These are phyloP conservation scores for Synergus gifuensis DNA, from an alignment of 2,888 invertebrate genomes.

Conservation along the genomic window DNA sequence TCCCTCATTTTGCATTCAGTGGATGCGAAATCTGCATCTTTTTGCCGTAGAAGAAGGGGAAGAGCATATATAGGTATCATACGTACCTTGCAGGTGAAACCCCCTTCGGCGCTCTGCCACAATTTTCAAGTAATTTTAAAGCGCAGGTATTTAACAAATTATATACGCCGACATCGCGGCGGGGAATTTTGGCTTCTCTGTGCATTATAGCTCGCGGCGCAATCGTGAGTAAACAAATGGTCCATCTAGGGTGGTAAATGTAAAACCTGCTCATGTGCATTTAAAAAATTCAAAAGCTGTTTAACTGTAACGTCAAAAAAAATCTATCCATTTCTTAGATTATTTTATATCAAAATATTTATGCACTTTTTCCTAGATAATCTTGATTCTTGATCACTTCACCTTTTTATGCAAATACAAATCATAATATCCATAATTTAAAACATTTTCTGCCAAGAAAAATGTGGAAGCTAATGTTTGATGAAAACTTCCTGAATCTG, in stretches of 20 bases:
- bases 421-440: not conserved
- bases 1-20: conserved; percentile 57
- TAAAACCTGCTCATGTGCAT: not conserved
- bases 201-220: not conserved
- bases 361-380: too few species aligned
- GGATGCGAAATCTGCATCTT: conserved; percentile 57
- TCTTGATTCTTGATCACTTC: too few species aligned
- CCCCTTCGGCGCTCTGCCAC: conserved; percentile 52
- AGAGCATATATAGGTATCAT: not conserved
- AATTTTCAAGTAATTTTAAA: conserved; percentile 58
- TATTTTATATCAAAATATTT: not conserved
- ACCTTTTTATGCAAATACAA: not conserved
- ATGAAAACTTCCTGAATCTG: conserved; percentile 21
- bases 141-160: conserved; percentile 59
- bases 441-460: not conserved
- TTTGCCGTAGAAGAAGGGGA: conserved; percentile 44
- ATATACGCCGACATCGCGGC: conserved; percentile 55
- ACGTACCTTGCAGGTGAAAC: conserved; percentile 50
- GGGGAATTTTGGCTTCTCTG: conserved; percentile 53
- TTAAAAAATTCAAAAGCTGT: not conserved
- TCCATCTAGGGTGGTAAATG: not conserved
- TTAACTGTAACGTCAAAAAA: not conserved
- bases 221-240: conserved; percentile 1
- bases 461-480: not conserved
- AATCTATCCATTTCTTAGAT: not conserved